Conservation (phyloP, 1,140 invertebrate genomes). For the Zaprionus tsacasi region DNA sequence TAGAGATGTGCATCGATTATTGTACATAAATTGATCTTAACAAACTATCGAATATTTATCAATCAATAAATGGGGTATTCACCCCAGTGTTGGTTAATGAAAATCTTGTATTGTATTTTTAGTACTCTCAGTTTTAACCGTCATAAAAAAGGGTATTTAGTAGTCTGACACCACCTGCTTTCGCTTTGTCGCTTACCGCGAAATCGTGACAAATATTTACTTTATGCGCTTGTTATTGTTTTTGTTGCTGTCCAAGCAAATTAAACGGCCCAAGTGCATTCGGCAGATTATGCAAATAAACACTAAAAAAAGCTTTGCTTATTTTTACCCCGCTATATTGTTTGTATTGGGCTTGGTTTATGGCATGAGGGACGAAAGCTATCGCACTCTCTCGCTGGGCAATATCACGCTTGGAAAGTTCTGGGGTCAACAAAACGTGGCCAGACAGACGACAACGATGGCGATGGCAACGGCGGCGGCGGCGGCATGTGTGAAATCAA, state of each 20-base stretch:
- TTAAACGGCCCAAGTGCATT: conserved; percentile 33
- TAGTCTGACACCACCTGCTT: not conserved
- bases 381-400: conserved; percentile 8
- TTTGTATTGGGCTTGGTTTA: conserved; percentile 5
- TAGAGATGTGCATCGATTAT: too few relatives aligned
- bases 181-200: not conserved
- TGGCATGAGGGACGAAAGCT: not conserved
- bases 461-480: conserved; percentile 12
- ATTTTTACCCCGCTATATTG: conserved; percentile 23
- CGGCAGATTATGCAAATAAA: conserved; percentile 27
- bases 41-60: too few relatives aligned
- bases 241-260: conserved; percentile 33
- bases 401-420: conserved; percentile 73
- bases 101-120: not conserved
- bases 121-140: not conserved
- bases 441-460: conserved; percentile 25
- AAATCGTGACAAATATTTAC: conserved; percentile 39
- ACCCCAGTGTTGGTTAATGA: not conserved
- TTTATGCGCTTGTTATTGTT: not conserved
- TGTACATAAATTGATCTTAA: too few relatives aligned
- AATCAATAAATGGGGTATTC: too few relatives aligned
- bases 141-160: conserved; percentile 9
- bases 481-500: conserved; percentile 65
- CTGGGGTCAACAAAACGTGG: conserved; percentile 77
- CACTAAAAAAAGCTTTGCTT: conserved; percentile 45